Conservation (phyloP, 2,113 vertebrate species). For the Atlantisia rogersi region DNA sequence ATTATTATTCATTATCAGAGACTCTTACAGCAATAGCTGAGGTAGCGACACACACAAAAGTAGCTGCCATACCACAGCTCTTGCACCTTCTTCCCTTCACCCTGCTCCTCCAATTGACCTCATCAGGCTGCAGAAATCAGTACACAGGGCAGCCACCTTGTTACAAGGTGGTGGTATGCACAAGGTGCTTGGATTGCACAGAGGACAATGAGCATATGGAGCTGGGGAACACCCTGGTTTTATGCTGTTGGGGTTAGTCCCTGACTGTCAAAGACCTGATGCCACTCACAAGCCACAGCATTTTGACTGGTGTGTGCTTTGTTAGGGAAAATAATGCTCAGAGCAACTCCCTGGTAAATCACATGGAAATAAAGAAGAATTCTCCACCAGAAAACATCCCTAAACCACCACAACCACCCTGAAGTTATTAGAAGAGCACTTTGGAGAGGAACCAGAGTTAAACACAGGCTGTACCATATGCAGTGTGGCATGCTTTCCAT, state of each 20-base stretch:
- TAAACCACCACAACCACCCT: background rate
- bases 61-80: background rate
- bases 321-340: background rate
- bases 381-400: background rate
- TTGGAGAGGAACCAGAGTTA: rapidly evolving
- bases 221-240: rapidly evolving
- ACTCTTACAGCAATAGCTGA: background rate
- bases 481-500: rapidly evolving
- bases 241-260: background rate
- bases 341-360: background rate
- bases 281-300: background rate
- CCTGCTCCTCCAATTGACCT: background rate
- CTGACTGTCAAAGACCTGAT: background rate
- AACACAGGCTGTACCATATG: background rate
- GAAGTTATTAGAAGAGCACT: background rate
- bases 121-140: background rate
- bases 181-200: background rate
- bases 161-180: rapidly evolving
- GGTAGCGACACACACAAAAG: rapidly evolving
- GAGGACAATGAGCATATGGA: background rate
- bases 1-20: background rate
- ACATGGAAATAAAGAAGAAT: rapidly evolving
- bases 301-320: background rate
- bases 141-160: rapidly evolving
- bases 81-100: background rate